Evolutionary conservation across 2,888 invertebrate genomes (phyloP), one percentile per base, ranked within the genome.

Genomic region (Leucophenga montana): DNA sequence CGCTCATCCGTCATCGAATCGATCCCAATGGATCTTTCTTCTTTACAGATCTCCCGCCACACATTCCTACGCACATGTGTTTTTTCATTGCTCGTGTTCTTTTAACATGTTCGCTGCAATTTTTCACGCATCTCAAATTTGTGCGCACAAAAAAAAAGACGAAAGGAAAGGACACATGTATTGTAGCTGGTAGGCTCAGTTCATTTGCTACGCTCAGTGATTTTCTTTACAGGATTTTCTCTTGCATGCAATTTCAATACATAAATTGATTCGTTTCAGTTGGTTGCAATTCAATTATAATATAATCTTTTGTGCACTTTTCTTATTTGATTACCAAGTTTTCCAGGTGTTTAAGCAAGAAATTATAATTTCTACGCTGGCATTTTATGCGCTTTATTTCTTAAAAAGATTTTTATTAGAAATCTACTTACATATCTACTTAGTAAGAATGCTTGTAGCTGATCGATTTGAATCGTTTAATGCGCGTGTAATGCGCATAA

Each of bases 331-430:
- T 66, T 76, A 74, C 71, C 74, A 77, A 75, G 82, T 85, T 83
- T 85, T 86, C 83, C 87, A 86, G 87, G 76, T 86, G 82, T 84
- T 85, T 78, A 79, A 79, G 78, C 85, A 83, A 77, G 84, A 86
- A 86, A 86, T 84, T 84, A 64, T 68, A 72, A 86, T 85, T 86
- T 82, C 68, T 74, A 73, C 82, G 85, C 84, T 81, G 68, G 57
- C 68, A 76, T 83, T 77, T 80, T 70, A 71, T 76, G 72, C 78
- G 74, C 74, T 75, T 77, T 61, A 77, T 78, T 71, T 71, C 67
- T 57, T 68, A 68, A 61, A 66, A 61, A 65, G 48, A 33, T 74
- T 67, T 61, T 70, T 70, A 66, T 67, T 57, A 50, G 20, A 4
- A 61, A 68, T 11, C n/a, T n/a, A 33, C 33, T 14, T 59, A 3